A percentile compares a stretch with the other conserved stretches of the same genome.
Conservation (phyloP, 2,888 invertebrate genomes). For the Drosophila putrida region DNA sequence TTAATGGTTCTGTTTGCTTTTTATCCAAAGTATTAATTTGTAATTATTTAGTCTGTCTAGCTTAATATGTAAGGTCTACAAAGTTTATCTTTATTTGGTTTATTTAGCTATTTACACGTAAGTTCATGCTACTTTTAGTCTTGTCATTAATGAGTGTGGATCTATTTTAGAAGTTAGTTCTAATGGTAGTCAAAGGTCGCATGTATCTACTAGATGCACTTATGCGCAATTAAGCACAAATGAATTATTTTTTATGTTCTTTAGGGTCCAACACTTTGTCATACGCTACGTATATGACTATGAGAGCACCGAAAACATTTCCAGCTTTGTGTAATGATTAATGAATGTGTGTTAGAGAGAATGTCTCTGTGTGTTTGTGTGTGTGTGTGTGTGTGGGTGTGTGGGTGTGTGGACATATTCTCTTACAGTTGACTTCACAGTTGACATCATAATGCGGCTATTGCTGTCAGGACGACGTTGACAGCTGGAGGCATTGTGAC, state of each 20-base stretch:
- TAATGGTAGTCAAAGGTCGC: not conserved
- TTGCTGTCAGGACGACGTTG: conserved; percentile 66
- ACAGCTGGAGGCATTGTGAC: conserved; percentile 52
- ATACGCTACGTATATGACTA: conserved; percentile 54
- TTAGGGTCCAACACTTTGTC: conserved; percentile 23
- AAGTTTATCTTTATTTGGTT: not conserved
- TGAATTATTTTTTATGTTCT: conserved; percentile 53
- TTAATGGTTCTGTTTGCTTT: not conserved
- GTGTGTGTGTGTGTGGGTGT: conserved; percentile 13
- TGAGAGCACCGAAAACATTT: conserved; percentile 38
- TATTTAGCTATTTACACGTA: conserved; percentile 1
- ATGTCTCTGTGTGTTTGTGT: conserved; percentile 3
- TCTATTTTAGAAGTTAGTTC: not conserved
- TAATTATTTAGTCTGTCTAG: conserved; percentile 7
- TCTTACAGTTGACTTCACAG: conserved; percentile 66
- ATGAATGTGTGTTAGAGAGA: conserved; percentile 51
- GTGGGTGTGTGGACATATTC: conserved; percentile 17
- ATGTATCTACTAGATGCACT: conserved; percentile 24
- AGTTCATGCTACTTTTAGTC: not conserved
- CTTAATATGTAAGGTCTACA: not conserved
- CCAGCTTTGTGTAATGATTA: conserved; percentile 66
- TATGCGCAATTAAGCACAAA: conserved; percentile 70
- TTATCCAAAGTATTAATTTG: not conserved
- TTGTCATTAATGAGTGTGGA: not conserved
- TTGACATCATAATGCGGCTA: conserved; percentile 76